Conservation (phyloP, 2,888 invertebrate genomes). For the Globia sparganii region DNA sequence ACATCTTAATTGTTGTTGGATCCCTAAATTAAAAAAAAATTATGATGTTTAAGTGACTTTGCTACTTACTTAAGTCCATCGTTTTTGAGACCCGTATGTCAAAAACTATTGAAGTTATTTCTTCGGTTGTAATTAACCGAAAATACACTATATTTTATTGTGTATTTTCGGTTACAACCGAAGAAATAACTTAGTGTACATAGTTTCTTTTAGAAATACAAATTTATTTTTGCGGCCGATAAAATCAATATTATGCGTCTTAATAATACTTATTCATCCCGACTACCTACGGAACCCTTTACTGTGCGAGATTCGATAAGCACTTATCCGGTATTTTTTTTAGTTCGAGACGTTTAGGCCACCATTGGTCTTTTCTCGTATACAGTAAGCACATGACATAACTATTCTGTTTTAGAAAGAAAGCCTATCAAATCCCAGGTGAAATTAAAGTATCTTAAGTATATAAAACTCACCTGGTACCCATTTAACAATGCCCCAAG, state of each 20-base stretch:
- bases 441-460: background rate
- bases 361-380: background rate
- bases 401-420: background rate
- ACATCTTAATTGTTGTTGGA: background rate
- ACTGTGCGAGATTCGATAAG: background rate
- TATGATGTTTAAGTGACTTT: background rate
- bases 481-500: constrained; percentile 93
- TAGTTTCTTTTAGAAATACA: background rate
- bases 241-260: background rate
- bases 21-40: background rate
- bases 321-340: background rate
- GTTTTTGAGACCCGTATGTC: background rate
- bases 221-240: background rate
- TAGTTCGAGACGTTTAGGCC: too few relatives aligned
- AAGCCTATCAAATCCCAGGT: background rate
- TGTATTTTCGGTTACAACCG: background rate
- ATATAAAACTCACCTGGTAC: constrained; percentile 88
- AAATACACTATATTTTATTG: too few relatives aligned
- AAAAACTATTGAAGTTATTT: background rate
- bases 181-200: background rate
- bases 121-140: too few relatives aligned
- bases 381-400: background rate
- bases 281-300: background rate
- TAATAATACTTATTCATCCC: background rate
- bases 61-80: background rate